Evolutionary conservation across 2,797 vertebrate species (phyloP).

Genomic region (Hirundo rustica): DNA sequence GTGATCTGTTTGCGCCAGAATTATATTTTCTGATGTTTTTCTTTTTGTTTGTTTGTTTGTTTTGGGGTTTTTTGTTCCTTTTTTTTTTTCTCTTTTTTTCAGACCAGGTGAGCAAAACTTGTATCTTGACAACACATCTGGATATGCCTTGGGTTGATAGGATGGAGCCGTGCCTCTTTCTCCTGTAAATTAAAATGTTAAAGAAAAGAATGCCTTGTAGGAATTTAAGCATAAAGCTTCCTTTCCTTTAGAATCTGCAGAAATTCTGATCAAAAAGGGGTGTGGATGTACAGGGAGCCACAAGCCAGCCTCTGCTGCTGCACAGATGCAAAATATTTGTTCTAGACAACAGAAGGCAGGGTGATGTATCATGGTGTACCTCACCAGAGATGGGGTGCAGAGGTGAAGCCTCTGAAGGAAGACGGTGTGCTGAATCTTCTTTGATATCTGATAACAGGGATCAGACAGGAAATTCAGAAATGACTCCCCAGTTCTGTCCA

Average conservation of each 20-base stretch:
- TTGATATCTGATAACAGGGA: neutral
- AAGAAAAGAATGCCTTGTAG: neutral
- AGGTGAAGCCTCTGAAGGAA: neutral
- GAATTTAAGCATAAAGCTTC: neutral
- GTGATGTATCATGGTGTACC: neutral
- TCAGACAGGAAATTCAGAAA: neutral
- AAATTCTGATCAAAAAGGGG: neutral
- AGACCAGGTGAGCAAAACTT: neutral
- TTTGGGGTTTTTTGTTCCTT: too few species aligned
- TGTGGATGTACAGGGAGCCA: neutral
- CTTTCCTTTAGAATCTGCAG: neutral
- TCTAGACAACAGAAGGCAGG: neutral
- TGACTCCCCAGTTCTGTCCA: rapidly evolving
- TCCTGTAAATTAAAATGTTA: neutral
- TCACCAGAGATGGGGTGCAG: neutral
- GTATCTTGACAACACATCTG: neutral
- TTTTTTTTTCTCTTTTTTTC: rapidly evolving
- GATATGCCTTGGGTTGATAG: neutral
- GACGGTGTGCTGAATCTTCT: neutral
- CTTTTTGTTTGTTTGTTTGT: too few species aligned
- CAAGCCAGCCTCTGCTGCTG: neutral
- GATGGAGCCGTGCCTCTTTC: neutral
- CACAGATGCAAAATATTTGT: neutral
- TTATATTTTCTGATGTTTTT: neutral
- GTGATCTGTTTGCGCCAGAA: neutral